Base-by-base conservation (phyloP, 2,113 vertebrate species). In the Proterorhinus semilunaris region DNA sequence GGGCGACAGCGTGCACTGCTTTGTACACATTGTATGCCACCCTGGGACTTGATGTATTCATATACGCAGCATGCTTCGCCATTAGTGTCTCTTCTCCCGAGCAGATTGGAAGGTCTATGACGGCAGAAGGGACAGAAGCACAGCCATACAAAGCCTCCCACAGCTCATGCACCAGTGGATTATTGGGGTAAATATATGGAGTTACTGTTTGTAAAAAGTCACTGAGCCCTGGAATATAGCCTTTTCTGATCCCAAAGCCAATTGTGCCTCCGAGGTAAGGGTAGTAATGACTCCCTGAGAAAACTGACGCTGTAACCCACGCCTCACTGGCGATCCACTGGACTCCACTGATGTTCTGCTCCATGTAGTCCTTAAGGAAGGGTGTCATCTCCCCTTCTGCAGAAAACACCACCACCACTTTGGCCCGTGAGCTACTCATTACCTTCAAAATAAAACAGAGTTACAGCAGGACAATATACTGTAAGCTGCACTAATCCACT, bases 281-380 rank as follows among this genome's bases (percentile, higher is more conserved):
- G 72, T 88, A 91, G 68, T 83, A 90, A 42, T 91, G 79, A n/a
- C 73, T 90, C 53, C 76, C 82, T 52, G 90, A 78, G 36, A 93
- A 91, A 27, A 92, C 71, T 11, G 90, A 89, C 10, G 92, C 81
- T 59, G 91, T 93, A 45, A 93, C 82, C 92, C 91, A 93, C 42
- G 91, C 91, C 70, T 93, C 92, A 21, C 92, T 93, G 8, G 92
- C 92, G 65, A 93, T 88, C 92, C 92, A 93, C 63, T 92, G 91
- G 52, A 92, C 89, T 9, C 90, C 92, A 51, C 88, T 91, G 69
- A 93, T 83, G 72, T 93, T 92, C 62, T 90, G 87, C 6, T 46
- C 71, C 82, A 91, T 91, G 72, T 90, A 92, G 61, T 93, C 92
- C 42, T 52, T 86, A 53, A 93, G 42, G 58, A 93, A 92, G 0